A percentile compares a stretch with the other conserved stretches of the same genome.
phyloP scores from a whole-genome alignment of 2,888 invertebrate genomes.

The Sinotaia quadrata region DNA sequence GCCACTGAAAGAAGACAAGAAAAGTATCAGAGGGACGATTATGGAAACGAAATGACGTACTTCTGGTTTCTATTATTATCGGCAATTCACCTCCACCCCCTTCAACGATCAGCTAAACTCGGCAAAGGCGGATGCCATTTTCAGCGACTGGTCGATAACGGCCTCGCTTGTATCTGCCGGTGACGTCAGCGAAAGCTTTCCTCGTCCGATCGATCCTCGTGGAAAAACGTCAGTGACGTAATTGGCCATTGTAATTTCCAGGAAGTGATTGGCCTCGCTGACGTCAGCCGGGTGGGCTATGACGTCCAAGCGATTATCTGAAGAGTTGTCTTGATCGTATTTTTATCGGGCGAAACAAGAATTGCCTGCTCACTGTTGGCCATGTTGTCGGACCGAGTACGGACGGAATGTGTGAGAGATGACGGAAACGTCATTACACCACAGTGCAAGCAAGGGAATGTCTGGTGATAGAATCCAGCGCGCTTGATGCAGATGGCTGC shows the following conservation, averaged over 20 bases:
- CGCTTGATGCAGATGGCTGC: too few relatives aligned
- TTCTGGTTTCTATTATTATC: too few relatives aligned
- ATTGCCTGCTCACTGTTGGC: too few relatives aligned
- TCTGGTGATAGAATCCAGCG: too few relatives aligned
- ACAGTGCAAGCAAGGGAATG: too few relatives aligned
- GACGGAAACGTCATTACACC: neutral
- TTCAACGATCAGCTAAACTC: neutral
- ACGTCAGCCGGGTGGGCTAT: slow-evolving; percentile 24
- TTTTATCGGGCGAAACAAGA: slow-evolving; percentile 21
- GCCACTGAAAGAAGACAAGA: too few relatives aligned
- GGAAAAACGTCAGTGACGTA: slow-evolving; percentile 9
- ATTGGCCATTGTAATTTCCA: neutral
- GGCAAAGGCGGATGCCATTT: slow-evolving; percentile 1
- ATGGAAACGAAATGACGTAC: too few relatives aligned
- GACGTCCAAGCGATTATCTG: slow-evolving; percentile 29
- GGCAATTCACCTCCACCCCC: too few relatives aligned
- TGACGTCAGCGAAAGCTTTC: slow-evolving; percentile 12
- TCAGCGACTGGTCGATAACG: neutral
- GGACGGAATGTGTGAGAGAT: neutral
- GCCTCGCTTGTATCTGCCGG: neutral
- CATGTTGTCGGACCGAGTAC: too few relatives aligned
- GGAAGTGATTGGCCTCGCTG: slow-evolving; percentile 9
- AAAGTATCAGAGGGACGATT: too few relatives aligned
- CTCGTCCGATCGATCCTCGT: neutral
- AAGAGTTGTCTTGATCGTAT: slow-evolving; percentile 8